Evolutionary conservation across 92 coral and sea anemone species (phyloP).

Genomic region (Porites cylindrica): DNA sequence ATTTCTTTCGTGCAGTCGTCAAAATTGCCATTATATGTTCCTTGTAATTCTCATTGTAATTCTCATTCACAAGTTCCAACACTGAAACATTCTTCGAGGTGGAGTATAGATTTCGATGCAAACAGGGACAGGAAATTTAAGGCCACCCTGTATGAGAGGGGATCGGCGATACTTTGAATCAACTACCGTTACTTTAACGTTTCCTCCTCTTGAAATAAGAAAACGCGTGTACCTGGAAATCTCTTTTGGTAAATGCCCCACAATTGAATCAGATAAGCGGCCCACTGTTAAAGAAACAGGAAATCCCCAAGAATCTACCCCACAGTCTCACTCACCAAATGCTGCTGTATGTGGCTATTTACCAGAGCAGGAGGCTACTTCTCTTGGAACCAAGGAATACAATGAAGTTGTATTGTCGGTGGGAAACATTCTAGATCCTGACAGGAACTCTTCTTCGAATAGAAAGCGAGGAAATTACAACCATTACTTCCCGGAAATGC

Average conservation of each 20-base stretch:
- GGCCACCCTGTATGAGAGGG: conserved; percentile 34
- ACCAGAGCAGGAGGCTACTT: conserved; percentile 52
- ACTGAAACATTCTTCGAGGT: background rate
- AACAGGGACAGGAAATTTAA: conserved; percentile 37
- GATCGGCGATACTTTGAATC: conserved; percentile 42
- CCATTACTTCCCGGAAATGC: conserved; percentile 45
- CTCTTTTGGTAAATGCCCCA: conserved; percentile 60
- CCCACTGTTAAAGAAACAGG: conserved; percentile 36
- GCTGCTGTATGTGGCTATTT: conserved; percentile 44
- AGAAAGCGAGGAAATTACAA: conserved; percentile 61
- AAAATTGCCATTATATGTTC: too few species aligned
- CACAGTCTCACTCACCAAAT: conserved; percentile 10
- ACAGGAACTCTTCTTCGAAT: conserved; percentile 24
- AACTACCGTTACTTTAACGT: conserved; percentile 39
- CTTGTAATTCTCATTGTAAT: too few species aligned
- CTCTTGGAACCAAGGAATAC: conserved; percentile 37
- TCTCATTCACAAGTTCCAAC: too few species aligned
- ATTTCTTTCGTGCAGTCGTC: too few species aligned
- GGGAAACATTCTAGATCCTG: conserved; percentile 27
- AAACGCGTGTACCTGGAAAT: conserved; percentile 62
- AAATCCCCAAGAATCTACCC: conserved; percentile 17
- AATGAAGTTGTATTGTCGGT: conserved; percentile 35
- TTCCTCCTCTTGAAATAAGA: conserved; percentile 44
- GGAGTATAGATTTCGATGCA: conserved; percentile 32
- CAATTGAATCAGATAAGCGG: conserved; percentile 73